These are phyloP conservation scores for Pollenia amentaria DNA, from an alignment of 2,888 invertebrate genomes.

Conservation along the genomic window DNA sequence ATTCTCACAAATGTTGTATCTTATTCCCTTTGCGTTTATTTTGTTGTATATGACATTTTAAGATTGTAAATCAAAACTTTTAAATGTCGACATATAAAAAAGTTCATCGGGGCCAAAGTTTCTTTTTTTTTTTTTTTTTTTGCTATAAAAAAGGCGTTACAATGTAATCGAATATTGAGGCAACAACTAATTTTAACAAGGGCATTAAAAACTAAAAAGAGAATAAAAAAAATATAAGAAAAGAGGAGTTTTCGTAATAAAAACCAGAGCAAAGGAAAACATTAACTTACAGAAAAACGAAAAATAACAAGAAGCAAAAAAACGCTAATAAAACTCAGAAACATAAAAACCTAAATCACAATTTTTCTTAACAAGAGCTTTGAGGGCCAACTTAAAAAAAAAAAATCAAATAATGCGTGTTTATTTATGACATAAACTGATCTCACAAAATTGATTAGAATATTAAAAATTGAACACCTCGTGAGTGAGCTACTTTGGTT, in stretches of 20 bases:
- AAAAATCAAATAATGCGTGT: conserved; percentile 71
- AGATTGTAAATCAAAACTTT: conserved; percentile 52
- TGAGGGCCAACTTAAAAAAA: not conserved
- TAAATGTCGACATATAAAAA: conserved; percentile 22
- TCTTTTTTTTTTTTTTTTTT: no score
- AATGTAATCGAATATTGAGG: conserved; percentile 50
- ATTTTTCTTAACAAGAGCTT: conserved; percentile 65
- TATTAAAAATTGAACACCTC: conserved; percentile 54
- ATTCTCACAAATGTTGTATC: not conserved
- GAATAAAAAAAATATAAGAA: conserved; percentile 26
- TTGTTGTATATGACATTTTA: not conserved
- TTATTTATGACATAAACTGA: conserved; percentile 76
- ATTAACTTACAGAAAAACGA: not conserved
- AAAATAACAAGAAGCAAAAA: not conserved
- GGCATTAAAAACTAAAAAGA: conserved; percentile 46
- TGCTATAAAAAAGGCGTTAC: conserved; percentile 56
- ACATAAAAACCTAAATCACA: conserved; percentile 51
- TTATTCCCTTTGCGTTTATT: conserved; percentile 11
- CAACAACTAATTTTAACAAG: conserved; percentile 59
- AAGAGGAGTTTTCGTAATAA: conserved; percentile 39
- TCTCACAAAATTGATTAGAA: conserved; percentile 75
- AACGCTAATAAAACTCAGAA: conserved; percentile 55
- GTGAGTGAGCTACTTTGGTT: not conserved
- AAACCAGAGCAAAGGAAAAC: conserved; percentile 17
- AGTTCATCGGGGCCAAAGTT: not conserved